These are phyloP conservation scores for Noctilio leporinus DNA, from an alignment of 2,113 vertebrate genomes.

Conservation along the genomic window DNA sequence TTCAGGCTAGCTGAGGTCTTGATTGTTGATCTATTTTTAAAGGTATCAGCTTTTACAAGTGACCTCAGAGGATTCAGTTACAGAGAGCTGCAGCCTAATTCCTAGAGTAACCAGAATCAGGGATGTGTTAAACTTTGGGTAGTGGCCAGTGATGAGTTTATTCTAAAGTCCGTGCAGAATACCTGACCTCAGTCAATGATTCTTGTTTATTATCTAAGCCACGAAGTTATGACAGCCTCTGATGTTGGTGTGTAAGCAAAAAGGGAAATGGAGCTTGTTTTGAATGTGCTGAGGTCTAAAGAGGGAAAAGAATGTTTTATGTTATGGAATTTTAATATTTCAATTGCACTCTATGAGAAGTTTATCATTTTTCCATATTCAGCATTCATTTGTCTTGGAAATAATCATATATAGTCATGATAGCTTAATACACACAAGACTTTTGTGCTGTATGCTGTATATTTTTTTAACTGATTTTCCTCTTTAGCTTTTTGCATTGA, in stretches of 20 bases:
- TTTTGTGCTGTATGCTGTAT: not conserved
- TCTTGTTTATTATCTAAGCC: conserved; percentile 8
- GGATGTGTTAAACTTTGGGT: not conserved
- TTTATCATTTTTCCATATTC: conserved; percentile 38
- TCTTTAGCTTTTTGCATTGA: not conserved
- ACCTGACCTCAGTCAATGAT: not conserved
- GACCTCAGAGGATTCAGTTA: not conserved
- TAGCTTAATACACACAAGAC: conserved; percentile 4
- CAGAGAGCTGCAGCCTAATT: not conserved
- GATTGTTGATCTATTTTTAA: conserved; percentile 55
- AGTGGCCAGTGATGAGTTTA: conserved; percentile 12
- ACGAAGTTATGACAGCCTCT: not conserved
- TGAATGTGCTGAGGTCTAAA: conserved; percentile 31
- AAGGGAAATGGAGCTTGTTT: conserved; percentile 44
- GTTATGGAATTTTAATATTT: conserved; percentile 69
- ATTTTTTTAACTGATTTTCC: not conserved
- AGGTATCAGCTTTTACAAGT: conserved; percentile 39
- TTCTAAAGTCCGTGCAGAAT: not conserved
- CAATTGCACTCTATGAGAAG: conserved; percentile 53
- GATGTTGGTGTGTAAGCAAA: not conserved
- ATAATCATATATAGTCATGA: conserved; percentile 64
- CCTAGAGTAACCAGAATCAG: not conserved
- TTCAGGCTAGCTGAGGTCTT: conserved; percentile 2
- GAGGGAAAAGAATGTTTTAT: conserved; percentile 30
- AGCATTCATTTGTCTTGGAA: conserved; percentile 50